phyloP scores from a whole-genome alignment of 2,797 vertebrate genomes.

The Neomorphus geoffroyi region DNA sequence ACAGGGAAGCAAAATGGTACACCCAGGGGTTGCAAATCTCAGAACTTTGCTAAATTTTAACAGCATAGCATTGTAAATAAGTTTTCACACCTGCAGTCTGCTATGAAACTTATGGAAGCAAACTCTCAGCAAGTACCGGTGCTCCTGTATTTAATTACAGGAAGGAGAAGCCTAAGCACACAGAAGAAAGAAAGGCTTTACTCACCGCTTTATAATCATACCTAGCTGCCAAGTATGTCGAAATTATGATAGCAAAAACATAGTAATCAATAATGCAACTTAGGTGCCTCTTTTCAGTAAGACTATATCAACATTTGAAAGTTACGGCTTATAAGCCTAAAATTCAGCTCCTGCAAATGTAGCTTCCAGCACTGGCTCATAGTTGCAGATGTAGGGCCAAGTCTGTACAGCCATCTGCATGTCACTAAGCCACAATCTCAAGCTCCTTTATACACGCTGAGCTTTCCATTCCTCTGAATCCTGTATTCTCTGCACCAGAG shows the following conservation, averaged over 20 bases:
- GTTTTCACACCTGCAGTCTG: background rate
- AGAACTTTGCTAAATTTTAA: background rate
- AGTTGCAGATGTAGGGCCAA: background rate
- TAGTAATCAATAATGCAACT: background rate
- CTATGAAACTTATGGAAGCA: background rate
- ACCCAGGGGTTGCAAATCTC: background rate
- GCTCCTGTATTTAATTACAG: background rate
- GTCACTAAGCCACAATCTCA: background rate
- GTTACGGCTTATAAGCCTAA: background rate
- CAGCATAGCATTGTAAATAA: background rate
- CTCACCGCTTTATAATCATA: background rate
- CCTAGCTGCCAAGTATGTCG: background rate
- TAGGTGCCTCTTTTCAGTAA: background rate
- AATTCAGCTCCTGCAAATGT: background rate
- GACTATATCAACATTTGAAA: background rate
- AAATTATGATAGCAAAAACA: background rate
- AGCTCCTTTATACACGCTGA: background rate
- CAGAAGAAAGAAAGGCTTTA: accelerated
- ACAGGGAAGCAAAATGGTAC: accelerated
- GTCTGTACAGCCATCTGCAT: background rate
- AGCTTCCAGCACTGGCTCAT: background rate
- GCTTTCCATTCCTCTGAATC: background rate
- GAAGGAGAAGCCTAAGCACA: background rate
- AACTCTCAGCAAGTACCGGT: background rate
- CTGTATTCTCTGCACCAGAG: background rate